Evolutionary conservation across 2,888 invertebrate species (phyloP), one percentile per base, ranked within the genome.

Genomic region (Disparrhopalites patrizii): DNA sequence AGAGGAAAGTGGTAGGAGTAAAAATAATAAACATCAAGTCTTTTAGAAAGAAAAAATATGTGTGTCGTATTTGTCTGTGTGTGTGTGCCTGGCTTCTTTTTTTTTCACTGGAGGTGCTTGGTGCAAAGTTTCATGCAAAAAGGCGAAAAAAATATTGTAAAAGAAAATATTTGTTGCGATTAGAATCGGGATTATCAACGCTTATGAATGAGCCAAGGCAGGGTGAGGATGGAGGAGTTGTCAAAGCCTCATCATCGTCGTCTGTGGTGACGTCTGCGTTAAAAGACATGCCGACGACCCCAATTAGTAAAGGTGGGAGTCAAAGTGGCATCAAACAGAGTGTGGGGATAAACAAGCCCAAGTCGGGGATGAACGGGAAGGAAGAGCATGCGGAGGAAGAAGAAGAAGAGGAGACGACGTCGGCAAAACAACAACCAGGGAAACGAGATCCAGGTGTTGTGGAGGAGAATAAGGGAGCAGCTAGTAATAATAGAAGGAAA

Each of bases 161-260:
- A 52, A 52, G 18, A 47, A 15, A 18, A 20, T 55, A 31, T 31
- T 55, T 55, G 27, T 55, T 28, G 33, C 31, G 25, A 15, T n/a
- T 31, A 56, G 56, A 36, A 36, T 56, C 56, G 25, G 56, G 58
- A 43, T n/a, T 43, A 47, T 20, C 36, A 33, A 18, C 47, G 8
- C 3, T 30, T 27, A 7, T 27, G 28, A 55, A 55, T 33, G 55
- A 55, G 25, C 8, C 55, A 3, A 18, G 33, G 36, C n/a, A 30
- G 13, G 36, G 18, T n/a, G 55, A 55, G 36, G 55, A 33, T n/a
- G 20, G 13, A 10, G 55, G 36, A 55, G 33, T 36, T n/a, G 55
- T 20, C 10, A 55, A 33, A 30, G 8, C 36, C 10, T 55, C 31
- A n/a, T 3, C 20, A 13, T n/a, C 52, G n/a, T 15, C 15, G 20